Evolutionary conservation across 2,113 vertebrate genomes (phyloP), one percentile per base, ranked within the genome.

Genomic region (Bothrops jararaca): DNA sequence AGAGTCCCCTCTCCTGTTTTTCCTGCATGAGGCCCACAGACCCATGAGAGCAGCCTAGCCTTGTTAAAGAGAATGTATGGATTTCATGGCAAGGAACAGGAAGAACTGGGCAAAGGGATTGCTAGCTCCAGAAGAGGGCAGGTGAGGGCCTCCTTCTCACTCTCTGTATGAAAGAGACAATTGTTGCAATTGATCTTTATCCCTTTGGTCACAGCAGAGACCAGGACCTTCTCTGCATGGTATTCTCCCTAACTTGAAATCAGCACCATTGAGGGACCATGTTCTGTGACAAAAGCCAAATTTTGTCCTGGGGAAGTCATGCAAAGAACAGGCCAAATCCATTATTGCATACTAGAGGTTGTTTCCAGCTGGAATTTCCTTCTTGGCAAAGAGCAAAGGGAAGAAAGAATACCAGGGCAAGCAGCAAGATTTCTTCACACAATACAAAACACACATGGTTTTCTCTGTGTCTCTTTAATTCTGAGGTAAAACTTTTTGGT

Each of bases 401-500:
- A 42, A 42, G 8, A 53, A 52, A 23, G 42, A 60, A 3, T 56
- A 10, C 54, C 29, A 15, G 91, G 60, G 42, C 80, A 90, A 53
- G 39, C 13, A 26, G 60, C 89, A 58, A 69, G 85, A 39, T 39
- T 4, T 22, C 58, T 11, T 1, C 7, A 58, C 86, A 89, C 39
- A 54, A 39, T 42, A 56, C 86, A 92, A 52, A 45, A 90, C 39
- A 69, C 34, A 74, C 54, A 12, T 58, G 9, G 2, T 69, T 86
- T 53, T 48, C 26, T 89, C 54, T 26, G 56, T 57, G 12, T 93
- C 90, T 89, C 95, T 97, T 96, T 96, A 93, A 92, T 92, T 89
- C 93, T 50, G 80, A 96, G 93, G 95, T 96, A 96, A 96, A 95
- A 94, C 95, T 89, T 94, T 94, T 94, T 3, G 92, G 94, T 94